phyloP scores from a whole-genome alignment of 1,140 invertebrate species.

The Drosophila mayri region DNA sequence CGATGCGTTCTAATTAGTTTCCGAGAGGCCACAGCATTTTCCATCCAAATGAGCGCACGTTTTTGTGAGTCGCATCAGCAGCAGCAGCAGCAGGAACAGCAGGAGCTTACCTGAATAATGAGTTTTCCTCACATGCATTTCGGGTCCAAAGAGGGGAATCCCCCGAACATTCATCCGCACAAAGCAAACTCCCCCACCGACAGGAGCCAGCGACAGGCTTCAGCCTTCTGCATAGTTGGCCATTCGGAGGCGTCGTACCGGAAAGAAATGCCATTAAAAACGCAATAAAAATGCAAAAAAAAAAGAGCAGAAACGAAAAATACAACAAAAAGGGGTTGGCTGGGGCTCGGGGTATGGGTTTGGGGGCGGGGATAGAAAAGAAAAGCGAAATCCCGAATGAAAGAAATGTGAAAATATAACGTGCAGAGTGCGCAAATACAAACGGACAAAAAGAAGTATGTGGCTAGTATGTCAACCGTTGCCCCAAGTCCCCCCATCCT shows the following conservation, averaged over 20 bases:
- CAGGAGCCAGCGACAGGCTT: conserved; percentile 59
- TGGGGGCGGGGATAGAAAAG: conserved; percentile 7
- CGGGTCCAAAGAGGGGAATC: conserved; percentile 2
- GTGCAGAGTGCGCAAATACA: conserved; percentile 58
- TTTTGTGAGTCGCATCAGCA: conserved; percentile 44
- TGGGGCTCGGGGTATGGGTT: background rate
- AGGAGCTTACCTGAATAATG: conserved; percentile 73
- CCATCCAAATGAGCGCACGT: conserved; percentile 67
- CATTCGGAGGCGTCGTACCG: conserved; percentile 77
- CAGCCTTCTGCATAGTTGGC: conserved; percentile 60
- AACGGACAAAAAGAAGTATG: conserved; percentile 47
- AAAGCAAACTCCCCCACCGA: conserved; percentile 32
- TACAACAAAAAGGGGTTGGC: conserved; percentile 34
- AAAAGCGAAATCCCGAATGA: conserved; percentile 61
- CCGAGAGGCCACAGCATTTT: conserved; percentile 45
- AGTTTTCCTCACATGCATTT: conserved; percentile 54
- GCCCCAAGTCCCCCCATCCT: background rate
- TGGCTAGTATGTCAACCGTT: conserved; percentile 68
- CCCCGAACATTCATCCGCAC: conserved; percentile 29
- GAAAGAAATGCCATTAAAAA: conserved; percentile 82
- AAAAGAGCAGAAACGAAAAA: conserved; percentile 68
- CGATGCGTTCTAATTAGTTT: conserved; percentile 70
- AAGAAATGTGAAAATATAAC: conserved; percentile 71
- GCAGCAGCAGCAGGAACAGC: conserved; percentile 22
- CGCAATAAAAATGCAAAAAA: conserved; percentile 78